Evolutionary conservation across 1,140 invertebrate species (phyloP), one percentile per base, ranked within the genome.

Genomic region (Rhagoletis zephyria): DNA sequence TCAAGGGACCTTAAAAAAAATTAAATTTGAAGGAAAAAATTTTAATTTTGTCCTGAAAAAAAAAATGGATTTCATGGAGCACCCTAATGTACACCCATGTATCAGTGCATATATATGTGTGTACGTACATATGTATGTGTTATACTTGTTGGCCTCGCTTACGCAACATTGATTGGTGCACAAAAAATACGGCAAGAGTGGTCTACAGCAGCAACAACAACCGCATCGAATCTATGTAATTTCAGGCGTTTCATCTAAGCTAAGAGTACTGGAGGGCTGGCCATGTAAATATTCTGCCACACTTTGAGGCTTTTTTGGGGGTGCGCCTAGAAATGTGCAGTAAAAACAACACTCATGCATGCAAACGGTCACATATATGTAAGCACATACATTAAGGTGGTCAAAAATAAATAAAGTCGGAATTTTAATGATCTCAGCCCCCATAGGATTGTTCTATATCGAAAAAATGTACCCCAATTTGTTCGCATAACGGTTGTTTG

Each of bases 291-390:
- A 45, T 30, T 30, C 30, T 30, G 30, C 45, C n/a, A 74, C 40
- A 30, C 42, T 74, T 74, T 81, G 48, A 56, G 48, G 48, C 42
- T 19, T 56, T 81, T 74, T 81, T 81, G 74, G 45, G 74, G 74
- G 45, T 81, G 74, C 74, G 74, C 48, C 74, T 81, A 81, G 48
- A 56, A 81, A 56, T 81, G 45, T 56, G 74, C 74, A 81, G n/a
- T 48, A 81, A 81, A 81, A 12, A n/a, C 7, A 63, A 14, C 61
- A 4, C 12, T 30, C 30, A 30, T 0, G 2, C 5, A 63, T 14
- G 12, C 61, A 63, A 63, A 63, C 61, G 1, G 30, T 30, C 30
- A 30, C 30, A 30, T 30, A 1, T 30, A 30, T n/a, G n/a, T 14
- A 63, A 2, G 16, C 0, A 14, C 61, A 63, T 30, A 30, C 61